Conservation (phyloP, 2,113 vertebrate genomes). For the Channa argus region DNA sequence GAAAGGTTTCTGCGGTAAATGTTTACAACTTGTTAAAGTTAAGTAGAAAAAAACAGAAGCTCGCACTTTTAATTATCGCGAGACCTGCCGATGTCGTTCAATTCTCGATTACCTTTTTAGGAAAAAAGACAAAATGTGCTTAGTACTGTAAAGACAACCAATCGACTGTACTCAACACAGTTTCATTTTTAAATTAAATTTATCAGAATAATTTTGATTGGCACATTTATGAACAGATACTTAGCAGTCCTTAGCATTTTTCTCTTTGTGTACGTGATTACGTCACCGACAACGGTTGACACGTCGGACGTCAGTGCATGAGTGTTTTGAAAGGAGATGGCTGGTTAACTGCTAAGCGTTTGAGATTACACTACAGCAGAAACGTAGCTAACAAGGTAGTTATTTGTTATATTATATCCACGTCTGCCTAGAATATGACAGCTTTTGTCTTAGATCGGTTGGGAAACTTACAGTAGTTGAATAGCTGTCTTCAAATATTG, state of each 20-base stretch:
- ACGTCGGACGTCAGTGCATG: constrained; percentile 63
- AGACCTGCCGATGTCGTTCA: background rate
- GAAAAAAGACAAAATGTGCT: background rate
- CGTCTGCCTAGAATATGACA: background rate
- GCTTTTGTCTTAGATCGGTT: background rate
- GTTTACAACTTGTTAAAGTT: too few relatives aligned
- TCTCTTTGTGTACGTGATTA: constrained; percentile 22
- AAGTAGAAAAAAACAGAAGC: background rate
- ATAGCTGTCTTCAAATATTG: background rate
- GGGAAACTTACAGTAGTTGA: fast-evolving
- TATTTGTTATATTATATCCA: background rate
- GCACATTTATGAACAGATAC: background rate
- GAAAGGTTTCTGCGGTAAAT: too few relatives aligned
- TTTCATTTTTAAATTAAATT: background rate
- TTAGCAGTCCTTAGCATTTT: background rate
- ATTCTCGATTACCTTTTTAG: constrained; percentile 21
- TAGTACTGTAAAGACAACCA: background rate
- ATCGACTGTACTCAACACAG: background rate
- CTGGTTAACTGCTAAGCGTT: constrained; percentile 54
- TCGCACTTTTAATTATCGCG: constrained; percentile 32
- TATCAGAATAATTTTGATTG: background rate
- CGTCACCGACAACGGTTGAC: constrained; percentile 44
- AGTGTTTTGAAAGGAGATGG: constrained; percentile 77
- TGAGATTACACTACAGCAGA: constrained; percentile 58
- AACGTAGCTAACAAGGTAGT: constrained; percentile 37